Base-by-base conservation (phyloP, 2,113 vertebrate genomes). In the Alexandromys fortis region DNA sequence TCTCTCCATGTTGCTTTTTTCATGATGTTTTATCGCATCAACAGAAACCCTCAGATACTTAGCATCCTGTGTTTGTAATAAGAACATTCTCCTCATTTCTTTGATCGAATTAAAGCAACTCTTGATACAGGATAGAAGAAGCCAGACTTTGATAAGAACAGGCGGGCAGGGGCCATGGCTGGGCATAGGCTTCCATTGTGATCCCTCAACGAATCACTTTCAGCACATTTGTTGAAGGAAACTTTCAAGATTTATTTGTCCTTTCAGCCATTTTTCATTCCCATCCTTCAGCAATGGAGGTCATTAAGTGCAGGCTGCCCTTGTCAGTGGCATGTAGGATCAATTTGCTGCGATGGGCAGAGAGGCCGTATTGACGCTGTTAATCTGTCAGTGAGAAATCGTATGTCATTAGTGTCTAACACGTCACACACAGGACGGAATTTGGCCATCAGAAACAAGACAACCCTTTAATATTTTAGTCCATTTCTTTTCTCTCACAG, bases 301-400 rank as follows among this genome's bases (percentile, higher is more conserved):
- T 97, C 97, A 96, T 97, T 97, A 97, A 96, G 97, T 97, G 96
- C 97, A 97, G 94, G 77, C 96, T 96, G 97, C 97, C 97, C 97
- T 98, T 98, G 97, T 98, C 97, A 67, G 94, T 97, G 97, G 97
- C 97, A 96, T 96, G 96, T 97, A 96, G 97, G 97, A 98, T 97
- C 97, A 97, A 97, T 98, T 97, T 97, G 96, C 97, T 91, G 95
- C 90, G 89, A 92, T 97, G 97, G 97, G 96, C 97, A 96, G 95
- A 97, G 78, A 95, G 95, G 89, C 94, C 97, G 78, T 97, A 97
- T 94, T 97, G 97, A 97, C 91, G 97, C 94, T 89, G 95, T 96
- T 97, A 97, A 97, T 94, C 97, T 97, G 97, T 97, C 97, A 97
- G 96, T 94, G 97, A 97, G 96, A 87, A 94, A 97, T 96, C 96